Evolutionary conservation across 2,888 invertebrate species (phyloP).

Genomic region (Aphidoletes aphidimyza): DNA sequence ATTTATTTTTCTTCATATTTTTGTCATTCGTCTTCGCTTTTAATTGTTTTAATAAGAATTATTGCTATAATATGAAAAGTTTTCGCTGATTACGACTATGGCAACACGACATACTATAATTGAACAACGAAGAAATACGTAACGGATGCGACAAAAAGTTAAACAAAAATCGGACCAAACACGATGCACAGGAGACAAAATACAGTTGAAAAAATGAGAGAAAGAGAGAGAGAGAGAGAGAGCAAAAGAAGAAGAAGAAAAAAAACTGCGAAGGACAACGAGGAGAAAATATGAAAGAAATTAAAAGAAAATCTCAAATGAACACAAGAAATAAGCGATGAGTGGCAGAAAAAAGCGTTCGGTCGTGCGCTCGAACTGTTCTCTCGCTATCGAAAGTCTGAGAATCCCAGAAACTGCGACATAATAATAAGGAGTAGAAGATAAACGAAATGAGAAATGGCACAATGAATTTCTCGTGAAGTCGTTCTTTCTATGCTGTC

Average conservation of each 20-base stretch:
- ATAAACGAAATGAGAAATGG: slow-evolving; percentile 39
- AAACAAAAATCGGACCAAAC: neutral
- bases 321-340: neutral
- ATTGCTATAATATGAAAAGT: slow-evolving; percentile 47
- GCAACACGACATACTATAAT: slow-evolving; percentile 38
- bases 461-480: slow-evolving; percentile 9
- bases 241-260: neutral
- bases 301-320: slow-evolving; percentile 38
- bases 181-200: neutral
- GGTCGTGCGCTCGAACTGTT: neutral
- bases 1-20: slow-evolving; percentile 24
- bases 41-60: slow-evolving; percentile 46
- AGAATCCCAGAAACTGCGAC: neutral
- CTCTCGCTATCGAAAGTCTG: neutral
- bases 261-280: neutral
- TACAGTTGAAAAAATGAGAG: neutral
- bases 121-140: slow-evolving; percentile 23
- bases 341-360: neutral
- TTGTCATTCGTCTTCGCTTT: slow-evolving; percentile 30
- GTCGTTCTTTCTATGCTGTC: neutral
- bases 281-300: slow-evolving; percentile 27
- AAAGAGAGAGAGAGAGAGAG: neutral
- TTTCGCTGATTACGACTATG: slow-evolving; percentile 38
- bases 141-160: slow-evolving; percentile 26
- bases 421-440: slow-evolving; percentile 24